These are phyloP conservation scores for Stigmatopora argus DNA, from an alignment of 2,113 vertebrate species.

Conservation along the genomic window DNA sequence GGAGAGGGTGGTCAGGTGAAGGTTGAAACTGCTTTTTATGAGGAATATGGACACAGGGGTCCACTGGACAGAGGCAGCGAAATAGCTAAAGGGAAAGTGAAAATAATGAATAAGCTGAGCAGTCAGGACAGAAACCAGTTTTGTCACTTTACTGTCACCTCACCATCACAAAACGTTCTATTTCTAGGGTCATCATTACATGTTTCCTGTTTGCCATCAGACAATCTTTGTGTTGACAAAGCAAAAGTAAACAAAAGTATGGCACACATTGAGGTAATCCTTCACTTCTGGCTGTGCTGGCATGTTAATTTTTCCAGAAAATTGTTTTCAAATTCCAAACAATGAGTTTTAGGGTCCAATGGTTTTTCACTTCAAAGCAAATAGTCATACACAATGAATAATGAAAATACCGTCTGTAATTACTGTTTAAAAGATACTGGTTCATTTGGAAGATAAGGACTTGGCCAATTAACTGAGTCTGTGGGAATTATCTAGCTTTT, in stretches of 20 bases:
- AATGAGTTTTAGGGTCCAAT: background rate
- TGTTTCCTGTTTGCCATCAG: background rate
- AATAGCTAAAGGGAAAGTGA: slow-evolving; percentile 14
- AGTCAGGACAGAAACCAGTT: background rate
- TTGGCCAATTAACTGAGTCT: background rate
- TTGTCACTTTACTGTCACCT: background rate
- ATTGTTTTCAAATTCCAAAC: background rate
- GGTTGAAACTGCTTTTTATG: slow-evolving; percentile 18
- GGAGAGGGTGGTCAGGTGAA: slow-evolving; percentile 41
- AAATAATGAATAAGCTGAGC: background rate
- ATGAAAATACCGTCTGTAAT: background rate
- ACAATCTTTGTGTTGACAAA: background rate
- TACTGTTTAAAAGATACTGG: background rate
- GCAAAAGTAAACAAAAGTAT: background rate
- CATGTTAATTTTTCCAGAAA: background rate
- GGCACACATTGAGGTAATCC: background rate
- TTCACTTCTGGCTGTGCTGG: background rate
- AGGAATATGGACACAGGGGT: slow-evolving; percentile 2
- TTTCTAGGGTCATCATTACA: background rate
- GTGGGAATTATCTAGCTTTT: background rate
- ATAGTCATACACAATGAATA: background rate
- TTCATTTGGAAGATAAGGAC: background rate
- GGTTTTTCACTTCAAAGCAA: background rate
- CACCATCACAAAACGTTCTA: background rate
- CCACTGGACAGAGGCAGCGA: slow-evolving; percentile 7